Percentiles rank a stretch among this genome's conserved stretches.
These are phyloP conservation scores for Amphipoea oculea DNA, from an alignment of 2,888 invertebrate species.

Conservation along the genomic window DNA sequence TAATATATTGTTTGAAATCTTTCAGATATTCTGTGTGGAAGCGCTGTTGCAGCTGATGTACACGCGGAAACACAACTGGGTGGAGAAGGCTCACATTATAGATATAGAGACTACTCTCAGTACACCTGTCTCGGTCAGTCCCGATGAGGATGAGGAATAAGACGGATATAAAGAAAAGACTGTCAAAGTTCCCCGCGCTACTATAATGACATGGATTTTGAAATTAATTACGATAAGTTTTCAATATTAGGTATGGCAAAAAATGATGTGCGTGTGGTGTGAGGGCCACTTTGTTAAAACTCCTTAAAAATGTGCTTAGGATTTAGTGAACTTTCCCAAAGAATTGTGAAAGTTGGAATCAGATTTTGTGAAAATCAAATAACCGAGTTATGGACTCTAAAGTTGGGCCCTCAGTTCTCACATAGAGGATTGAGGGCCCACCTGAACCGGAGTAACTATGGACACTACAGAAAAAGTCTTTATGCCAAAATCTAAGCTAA, in stretches of 20 bases:
- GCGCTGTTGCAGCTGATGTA: constrained; percentile 77
- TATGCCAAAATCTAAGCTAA: too few species aligned
- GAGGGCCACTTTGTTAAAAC: too few species aligned
- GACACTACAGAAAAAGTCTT: too few species aligned
- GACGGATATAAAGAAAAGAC: neutral
- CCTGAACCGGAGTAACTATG: too few species aligned
- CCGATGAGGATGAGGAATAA: neutral
- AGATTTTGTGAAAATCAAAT: too few species aligned
- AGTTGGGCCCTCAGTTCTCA: too few species aligned
- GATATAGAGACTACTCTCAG: constrained; percentile 14
- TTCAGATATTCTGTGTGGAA: constrained; percentile 77
- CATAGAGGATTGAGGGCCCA: too few species aligned
- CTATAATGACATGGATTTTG: neutral
- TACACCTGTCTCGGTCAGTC: constrained; percentile 1
- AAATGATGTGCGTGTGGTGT: too few species aligned
- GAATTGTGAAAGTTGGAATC: too few species aligned
- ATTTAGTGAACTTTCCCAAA: too few species aligned
- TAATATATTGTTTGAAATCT: neutral
- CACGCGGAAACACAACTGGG: constrained; percentile 76
- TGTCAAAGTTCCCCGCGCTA: neutral
- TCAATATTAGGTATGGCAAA: neutral
- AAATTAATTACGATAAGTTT: neutral
- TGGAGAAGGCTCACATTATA: constrained; percentile 15
- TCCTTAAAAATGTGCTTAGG: too few species aligned
- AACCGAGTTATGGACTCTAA: too few species aligned